Evolutionary conservation across 2,797 vertebrate species (phyloP).

Genomic region (Neoniphon sammara): DNA sequence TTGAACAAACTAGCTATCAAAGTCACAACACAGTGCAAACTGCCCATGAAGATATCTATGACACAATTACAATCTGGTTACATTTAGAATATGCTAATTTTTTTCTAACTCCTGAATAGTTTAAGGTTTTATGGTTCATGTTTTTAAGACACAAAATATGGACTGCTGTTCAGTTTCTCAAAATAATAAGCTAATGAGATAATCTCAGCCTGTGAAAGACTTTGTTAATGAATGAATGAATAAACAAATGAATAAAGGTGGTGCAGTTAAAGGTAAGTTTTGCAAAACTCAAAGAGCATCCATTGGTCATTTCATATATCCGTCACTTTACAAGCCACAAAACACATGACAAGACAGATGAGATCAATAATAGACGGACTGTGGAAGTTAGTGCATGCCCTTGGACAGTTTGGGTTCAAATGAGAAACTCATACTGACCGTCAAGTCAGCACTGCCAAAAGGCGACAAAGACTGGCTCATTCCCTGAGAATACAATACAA

Average conservation of each 20-base stretch:
- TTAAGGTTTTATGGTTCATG: neutral
- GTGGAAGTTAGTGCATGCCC: slow-evolving; percentile 26
- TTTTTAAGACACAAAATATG: neutral
- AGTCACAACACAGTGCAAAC: neutral
- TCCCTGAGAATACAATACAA: slow-evolving; percentile 77
- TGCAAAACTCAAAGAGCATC: neutral
- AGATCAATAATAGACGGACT: neutral
- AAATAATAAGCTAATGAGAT: neutral
- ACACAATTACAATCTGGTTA: neutral
- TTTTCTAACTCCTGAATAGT: neutral
- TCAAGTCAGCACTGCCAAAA: slow-evolving; percentile 80
- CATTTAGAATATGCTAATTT: neutral
- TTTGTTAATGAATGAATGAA: neutral
- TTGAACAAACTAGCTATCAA: neutral
- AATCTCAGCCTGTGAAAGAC: neutral
- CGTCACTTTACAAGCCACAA: neutral
- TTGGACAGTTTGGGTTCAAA: neutral
- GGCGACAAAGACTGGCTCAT: slow-evolving; percentile 82
- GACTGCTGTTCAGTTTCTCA: neutral
- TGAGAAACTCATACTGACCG: slow-evolving; percentile 77
- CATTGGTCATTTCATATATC: neutral
- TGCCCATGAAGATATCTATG: neutral
- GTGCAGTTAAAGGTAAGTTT: neutral
- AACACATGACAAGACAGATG: neutral
- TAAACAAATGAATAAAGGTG: neutral